phyloP scores from a whole-genome alignment of 2,797 vertebrate species.

The Holocentrus rufus region DNA sequence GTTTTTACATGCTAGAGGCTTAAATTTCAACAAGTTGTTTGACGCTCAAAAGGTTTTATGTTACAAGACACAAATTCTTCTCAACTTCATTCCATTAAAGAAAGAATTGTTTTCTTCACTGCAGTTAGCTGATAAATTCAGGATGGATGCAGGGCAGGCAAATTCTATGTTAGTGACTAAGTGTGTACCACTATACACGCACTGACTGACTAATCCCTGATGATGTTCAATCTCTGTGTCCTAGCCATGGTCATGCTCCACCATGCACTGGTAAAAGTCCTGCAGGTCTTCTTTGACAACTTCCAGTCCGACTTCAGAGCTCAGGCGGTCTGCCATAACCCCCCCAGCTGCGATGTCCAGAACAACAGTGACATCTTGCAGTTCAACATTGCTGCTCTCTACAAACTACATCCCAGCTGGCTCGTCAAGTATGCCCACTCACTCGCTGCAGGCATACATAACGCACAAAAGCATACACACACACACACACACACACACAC shows the following conservation, averaged over 20 bases:
- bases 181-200: not conserved
- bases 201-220: slow-evolving; percentile 65
- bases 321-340: slow-evolving; percentile 9
- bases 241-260: slow-evolving; percentile 72
- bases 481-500: not conserved
- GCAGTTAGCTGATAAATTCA: not conserved
- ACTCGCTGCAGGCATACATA: not conserved
- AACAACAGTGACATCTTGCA: slow-evolving; percentile 69
- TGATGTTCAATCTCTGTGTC: slow-evolving; percentile 63
- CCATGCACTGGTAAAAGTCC: slow-evolving; percentile 67
- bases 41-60: no score
- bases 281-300: slow-evolving; percentile 79
- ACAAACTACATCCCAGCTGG: slow-evolving; percentile 73
- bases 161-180: not conserved
- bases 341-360: slow-evolving; percentile 38
- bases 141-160: not conserved
- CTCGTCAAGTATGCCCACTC: slow-evolving; percentile 58
- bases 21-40: no score
- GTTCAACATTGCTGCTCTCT: slow-evolving; percentile 72
- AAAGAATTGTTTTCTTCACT: not conserved
- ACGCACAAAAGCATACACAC: not conserved
- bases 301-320: slow-evolving; percentile 76
- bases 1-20: no score
- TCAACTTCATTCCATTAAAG: no score
- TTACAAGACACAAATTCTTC: no score